These are phyloP conservation scores for Perodicticus potto DNA, from an alignment of 2,797 vertebrate species.

Conservation along the genomic window DNA sequence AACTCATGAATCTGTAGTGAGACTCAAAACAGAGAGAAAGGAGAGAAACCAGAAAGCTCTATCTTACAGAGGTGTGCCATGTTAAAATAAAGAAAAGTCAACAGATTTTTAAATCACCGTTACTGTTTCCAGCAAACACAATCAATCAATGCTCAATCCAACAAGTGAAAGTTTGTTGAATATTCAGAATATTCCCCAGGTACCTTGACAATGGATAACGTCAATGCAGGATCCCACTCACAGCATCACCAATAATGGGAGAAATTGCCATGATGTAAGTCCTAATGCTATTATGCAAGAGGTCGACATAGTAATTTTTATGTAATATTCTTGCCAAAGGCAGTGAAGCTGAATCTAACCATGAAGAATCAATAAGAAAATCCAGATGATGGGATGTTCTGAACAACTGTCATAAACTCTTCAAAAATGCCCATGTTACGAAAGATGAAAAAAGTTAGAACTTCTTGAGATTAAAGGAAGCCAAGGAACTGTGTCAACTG, in stretches of 20 bases:
- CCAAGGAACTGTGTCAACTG: background rate
- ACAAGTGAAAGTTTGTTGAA: background rate
- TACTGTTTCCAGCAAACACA: background rate
- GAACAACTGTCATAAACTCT: background rate
- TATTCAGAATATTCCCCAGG: background rate
- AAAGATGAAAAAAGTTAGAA: background rate
- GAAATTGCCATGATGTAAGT: background rate
- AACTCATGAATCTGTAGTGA: background rate
- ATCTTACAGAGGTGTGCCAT: background rate
- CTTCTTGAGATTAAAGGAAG: background rate
- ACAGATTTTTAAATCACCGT: background rate
- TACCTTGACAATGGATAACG: background rate
- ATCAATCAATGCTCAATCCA: background rate
- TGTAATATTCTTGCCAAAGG: background rate
- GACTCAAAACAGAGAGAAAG: background rate
- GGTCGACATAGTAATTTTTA: background rate
- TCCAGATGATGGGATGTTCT: background rate
- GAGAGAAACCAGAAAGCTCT: background rate
- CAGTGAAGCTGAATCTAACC: background rate
- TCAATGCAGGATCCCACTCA: background rate
- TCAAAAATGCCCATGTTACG: background rate
- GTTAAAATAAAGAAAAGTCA: background rate
- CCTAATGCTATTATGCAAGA: background rate
- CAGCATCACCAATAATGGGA: background rate
- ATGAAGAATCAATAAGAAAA: background rate